Percentiles rank a stretch among this genome's conserved stretches.
phyloP scores from a whole-genome alignment of 2,888 invertebrate species.

The Arctia plantaginis region DNA sequence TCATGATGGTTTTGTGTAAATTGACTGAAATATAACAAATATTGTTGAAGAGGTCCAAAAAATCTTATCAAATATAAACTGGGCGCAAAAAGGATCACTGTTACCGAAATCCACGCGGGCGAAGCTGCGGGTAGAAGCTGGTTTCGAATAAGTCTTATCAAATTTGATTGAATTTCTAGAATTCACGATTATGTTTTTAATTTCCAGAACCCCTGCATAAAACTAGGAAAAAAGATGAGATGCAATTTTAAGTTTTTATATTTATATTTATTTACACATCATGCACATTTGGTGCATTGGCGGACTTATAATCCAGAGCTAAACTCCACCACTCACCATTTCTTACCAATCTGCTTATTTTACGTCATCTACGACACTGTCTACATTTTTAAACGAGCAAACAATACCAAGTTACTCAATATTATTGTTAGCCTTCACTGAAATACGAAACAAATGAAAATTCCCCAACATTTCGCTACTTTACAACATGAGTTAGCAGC shows the following conservation, averaged over 20 bases:
- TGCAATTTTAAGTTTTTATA: background rate
- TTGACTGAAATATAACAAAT: no score
- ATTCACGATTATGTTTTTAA: background rate
- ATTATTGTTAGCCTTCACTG: background rate
- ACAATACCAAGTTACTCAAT: background rate
- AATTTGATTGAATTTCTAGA: constrained; percentile 2
- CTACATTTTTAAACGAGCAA: background rate
- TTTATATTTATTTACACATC: no score
- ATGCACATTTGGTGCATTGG: no score
- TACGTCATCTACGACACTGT: background rate
- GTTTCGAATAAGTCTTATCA: background rate
- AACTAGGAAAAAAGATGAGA: background rate
- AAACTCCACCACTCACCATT: background rate
- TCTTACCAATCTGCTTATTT: background rate
- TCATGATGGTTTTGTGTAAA: no score
- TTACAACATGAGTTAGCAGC: background rate
- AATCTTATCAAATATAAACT: no score
- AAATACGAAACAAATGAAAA: background rate
- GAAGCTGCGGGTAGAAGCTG: no score
- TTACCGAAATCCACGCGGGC: no score
- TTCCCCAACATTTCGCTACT: background rate
- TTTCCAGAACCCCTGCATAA: background rate
- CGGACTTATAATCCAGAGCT: no score
- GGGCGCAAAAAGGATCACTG: no score
- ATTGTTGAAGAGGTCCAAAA: no score